Evolutionary conservation across 1,140 invertebrate species (phyloP).

Genomic region (Augochlora pura): DNA sequence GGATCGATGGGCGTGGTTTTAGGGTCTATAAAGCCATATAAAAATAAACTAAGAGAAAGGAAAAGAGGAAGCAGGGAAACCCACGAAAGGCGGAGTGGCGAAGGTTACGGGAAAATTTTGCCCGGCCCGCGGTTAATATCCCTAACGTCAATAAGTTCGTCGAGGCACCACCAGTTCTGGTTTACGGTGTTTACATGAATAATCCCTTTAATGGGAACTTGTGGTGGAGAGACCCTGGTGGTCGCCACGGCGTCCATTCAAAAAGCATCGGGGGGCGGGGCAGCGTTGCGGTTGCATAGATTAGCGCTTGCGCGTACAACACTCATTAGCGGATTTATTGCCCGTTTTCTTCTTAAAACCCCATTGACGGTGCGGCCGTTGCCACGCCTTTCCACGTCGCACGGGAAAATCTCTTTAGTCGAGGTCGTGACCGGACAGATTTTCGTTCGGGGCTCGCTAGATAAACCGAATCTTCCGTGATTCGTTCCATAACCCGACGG

Average conservation of each 20-base stretch:
- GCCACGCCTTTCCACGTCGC: slow-evolving; percentile 34
- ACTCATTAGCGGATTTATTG: slow-evolving; percentile 73
- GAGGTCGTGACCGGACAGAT: background rate
- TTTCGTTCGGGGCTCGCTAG: background rate
- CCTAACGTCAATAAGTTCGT: background rate
- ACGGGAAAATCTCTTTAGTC: background rate
- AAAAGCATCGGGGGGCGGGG: slow-evolving; percentile 45
- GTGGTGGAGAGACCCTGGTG: slow-evolving; percentile 17
- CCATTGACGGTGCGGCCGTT: background rate
- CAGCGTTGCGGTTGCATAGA: slow-evolving; percentile 68
- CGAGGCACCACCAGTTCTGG: slow-evolving; percentile 23
- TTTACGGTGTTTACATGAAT: slow-evolving; percentile 68
- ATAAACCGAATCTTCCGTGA: background rate
- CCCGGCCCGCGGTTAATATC: too few relatives aligned
- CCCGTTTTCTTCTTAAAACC: slow-evolving; percentile 61
- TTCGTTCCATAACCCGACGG: background rate
- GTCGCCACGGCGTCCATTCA: slow-evolving; percentile 1
- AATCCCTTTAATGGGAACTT: slow-evolving; percentile 67
- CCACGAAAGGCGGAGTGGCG: too few relatives aligned
- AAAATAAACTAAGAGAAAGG: too few relatives aligned
- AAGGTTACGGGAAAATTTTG: too few relatives aligned
- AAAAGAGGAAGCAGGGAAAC: too few relatives aligned
- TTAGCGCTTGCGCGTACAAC: slow-evolving; percentile 68
- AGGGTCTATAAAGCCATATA: too few relatives aligned
- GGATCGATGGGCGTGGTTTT: too few relatives aligned